Evolutionary conservation across 2,113 vertebrate species (phyloP).

Genomic region (Ranitomeya imitator): DNA sequence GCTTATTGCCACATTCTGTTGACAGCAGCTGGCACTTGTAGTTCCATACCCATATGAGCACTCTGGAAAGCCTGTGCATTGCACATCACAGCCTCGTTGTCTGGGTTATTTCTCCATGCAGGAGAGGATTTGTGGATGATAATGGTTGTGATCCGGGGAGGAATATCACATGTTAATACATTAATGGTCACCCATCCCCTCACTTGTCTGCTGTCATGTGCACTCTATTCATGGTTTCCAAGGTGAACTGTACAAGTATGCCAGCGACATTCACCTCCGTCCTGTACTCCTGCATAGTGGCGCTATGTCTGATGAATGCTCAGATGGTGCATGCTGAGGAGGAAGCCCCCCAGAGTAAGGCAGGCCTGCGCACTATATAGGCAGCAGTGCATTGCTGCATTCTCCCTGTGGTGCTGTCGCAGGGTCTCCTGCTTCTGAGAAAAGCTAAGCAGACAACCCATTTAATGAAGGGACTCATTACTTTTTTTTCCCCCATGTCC

Average conservation of each 20-base stretch:
- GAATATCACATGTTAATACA: background rate
- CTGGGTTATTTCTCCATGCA: background rate
- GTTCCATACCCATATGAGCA: background rate
- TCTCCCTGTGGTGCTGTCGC: too few relatives aligned
- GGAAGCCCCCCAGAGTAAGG: too few relatives aligned
- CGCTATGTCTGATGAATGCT: background rate
- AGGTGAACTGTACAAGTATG: conserved; percentile 24
- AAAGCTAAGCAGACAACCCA: too few relatives aligned
- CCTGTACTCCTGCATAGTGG: background rate
- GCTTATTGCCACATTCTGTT: background rate
- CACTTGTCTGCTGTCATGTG: background rate
- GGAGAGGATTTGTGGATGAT: background rate
- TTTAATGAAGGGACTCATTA: too few relatives aligned
- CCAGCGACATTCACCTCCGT: background rate
- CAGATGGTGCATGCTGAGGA: background rate
- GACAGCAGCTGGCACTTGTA: background rate
- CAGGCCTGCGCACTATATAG: too few relatives aligned
- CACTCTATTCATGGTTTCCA: conserved; percentile 44
- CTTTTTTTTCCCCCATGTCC: too few relatives aligned
- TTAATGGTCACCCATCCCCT: background rate
- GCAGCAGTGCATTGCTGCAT: too few relatives aligned
- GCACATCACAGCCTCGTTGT: background rate
- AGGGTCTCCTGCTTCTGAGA: too few relatives aligned
- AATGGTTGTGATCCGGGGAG: background rate
- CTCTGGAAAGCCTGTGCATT: background rate